Conservation (phyloP, 1,140 invertebrate genomes). For the Lepidurus couesii region DNA sequence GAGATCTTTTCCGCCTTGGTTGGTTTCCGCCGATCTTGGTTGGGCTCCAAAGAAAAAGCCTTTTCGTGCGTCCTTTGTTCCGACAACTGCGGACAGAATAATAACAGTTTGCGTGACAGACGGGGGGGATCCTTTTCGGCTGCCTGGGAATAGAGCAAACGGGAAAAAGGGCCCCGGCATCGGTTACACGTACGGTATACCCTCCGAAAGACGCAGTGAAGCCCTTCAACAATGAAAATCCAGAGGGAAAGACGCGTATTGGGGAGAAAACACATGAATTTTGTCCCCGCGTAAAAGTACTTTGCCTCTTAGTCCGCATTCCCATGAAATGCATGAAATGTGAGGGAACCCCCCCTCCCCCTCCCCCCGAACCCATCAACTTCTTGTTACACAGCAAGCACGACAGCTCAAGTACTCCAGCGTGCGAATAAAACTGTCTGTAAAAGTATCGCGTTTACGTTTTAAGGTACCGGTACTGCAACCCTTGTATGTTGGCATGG, state of each 20-base stretch:
- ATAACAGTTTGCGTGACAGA: constrained; percentile 22
- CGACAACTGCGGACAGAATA: constrained; percentile 21
- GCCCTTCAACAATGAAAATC: not conserved
- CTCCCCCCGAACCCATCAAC: not conserved
- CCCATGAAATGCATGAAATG: not conserved
- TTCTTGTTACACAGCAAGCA: not conserved
- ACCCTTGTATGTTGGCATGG: not conserved
- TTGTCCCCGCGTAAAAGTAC: not conserved
- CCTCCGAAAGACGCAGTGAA: not conserved
- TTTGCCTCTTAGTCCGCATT: not conserved
- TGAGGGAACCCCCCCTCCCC: not conserved
- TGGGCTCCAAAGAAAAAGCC: not conserved
- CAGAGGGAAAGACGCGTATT: not conserved
- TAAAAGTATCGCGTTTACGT: not conserved
- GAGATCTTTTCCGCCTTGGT: constrained; percentile 16
- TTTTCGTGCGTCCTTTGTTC: constrained; percentile 10
- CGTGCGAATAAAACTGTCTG: not conserved
- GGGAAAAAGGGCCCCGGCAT: not conserved
- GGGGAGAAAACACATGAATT: not conserved
- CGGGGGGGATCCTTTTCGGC: not conserved
- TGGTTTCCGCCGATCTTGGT: too few species aligned
- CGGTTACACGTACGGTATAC: not conserved
- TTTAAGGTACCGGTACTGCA: not conserved
- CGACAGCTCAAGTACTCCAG: not conserved
- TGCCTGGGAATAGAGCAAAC: not conserved